phyloP scores from a whole-genome alignment of 2,113 vertebrate species.

The Myiopsitta monachus region DNA sequence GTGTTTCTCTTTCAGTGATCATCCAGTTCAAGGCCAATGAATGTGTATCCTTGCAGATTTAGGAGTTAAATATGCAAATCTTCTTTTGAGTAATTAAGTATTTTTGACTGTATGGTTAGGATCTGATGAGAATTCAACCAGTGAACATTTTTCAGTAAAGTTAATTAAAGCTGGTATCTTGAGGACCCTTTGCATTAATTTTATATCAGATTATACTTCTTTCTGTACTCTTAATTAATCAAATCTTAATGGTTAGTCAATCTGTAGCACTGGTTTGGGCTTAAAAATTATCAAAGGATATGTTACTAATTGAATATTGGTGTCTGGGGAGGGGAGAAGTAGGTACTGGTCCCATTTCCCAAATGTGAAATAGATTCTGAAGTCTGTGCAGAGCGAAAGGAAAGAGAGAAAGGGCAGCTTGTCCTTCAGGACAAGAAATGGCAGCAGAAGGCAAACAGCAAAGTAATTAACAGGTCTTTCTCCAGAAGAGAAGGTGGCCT shows the following conservation, averaged over 20 bases:
- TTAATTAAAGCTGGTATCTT: slow-evolving; percentile 51
- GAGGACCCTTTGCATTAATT: slow-evolving; percentile 42
- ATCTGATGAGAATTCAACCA: slow-evolving; percentile 27
- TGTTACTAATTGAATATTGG: slow-evolving; percentile 3
- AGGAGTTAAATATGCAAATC: slow-evolving; percentile 4
- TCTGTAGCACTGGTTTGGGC: not conserved
- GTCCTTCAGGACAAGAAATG: slow-evolving; percentile 1
- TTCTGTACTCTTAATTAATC: slow-evolving; percentile 48
- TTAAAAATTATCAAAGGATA: not conserved
- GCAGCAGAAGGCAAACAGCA: not conserved
- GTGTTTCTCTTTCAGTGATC: not conserved
- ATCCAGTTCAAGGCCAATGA: not conserved
- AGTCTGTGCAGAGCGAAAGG: not conserved
- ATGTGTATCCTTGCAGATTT: not conserved
- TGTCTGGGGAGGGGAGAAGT: not conserved
- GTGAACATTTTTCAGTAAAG: not conserved
- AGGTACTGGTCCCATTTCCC: not conserved
- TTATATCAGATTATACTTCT: slow-evolving; percentile 27
- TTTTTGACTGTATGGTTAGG: slow-evolving; percentile 3
- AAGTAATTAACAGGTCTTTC: slow-evolving; percentile 30
- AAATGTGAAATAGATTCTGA: not conserved
- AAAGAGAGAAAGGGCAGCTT: not conserved
- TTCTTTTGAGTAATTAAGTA: slow-evolving; percentile 7
- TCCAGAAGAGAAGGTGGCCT: not conserved
- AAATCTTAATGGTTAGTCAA: slow-evolving; percentile 12